These are phyloP conservation scores for Conchocele bisecta DNA, from an alignment of 2,888 invertebrate species.

Conservation along the genomic window DNA sequence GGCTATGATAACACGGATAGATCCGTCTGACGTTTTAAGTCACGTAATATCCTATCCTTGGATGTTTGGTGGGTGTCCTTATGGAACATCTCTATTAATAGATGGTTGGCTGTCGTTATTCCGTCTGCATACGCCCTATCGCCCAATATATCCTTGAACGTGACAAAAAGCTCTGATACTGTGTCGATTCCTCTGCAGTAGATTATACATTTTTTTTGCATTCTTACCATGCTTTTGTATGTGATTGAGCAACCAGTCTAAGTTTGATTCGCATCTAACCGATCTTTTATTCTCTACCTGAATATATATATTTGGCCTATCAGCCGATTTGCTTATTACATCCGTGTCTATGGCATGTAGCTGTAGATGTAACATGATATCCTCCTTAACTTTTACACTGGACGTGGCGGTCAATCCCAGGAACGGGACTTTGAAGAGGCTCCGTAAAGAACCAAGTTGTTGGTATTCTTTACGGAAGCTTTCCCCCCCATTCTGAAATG, in stretches of 20 bases:
- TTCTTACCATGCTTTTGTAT: constrained; percentile 13
- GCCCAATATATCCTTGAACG: constrained; percentile 31
- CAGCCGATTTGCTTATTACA: constrained; percentile 16
- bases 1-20: constrained; percentile 36
- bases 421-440: constrained; percentile 37
- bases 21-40: constrained; percentile 18
- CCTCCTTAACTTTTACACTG: constrained; percentile 32
- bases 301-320: constrained; percentile 45
- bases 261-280: not conserved
- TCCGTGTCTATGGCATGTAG: constrained; percentile 20
- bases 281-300: constrained; percentile 17
- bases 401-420: constrained; percentile 43
- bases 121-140: constrained; percentile 25
- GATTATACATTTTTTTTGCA: constrained; percentile 38
- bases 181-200: constrained; percentile 48
- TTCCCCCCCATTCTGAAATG: constrained; percentile 55
- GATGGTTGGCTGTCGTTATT: constrained; percentile 15
- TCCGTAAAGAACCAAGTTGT: constrained; percentile 28
- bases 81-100: constrained; percentile 55
- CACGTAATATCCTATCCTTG: constrained; percentile 30
- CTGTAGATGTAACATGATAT: constrained; percentile 36
- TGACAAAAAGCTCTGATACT: constrained; percentile 43
- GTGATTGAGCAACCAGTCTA: constrained; percentile 36
- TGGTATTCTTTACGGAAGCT: constrained; percentile 48
- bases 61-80: constrained; percentile 42